A percentile compares a stretch with the other conserved stretches of the same genome.
phyloP scores from a whole-genome alignment of 2,113 vertebrate species.

The Bungarus multicinctus region DNA sequence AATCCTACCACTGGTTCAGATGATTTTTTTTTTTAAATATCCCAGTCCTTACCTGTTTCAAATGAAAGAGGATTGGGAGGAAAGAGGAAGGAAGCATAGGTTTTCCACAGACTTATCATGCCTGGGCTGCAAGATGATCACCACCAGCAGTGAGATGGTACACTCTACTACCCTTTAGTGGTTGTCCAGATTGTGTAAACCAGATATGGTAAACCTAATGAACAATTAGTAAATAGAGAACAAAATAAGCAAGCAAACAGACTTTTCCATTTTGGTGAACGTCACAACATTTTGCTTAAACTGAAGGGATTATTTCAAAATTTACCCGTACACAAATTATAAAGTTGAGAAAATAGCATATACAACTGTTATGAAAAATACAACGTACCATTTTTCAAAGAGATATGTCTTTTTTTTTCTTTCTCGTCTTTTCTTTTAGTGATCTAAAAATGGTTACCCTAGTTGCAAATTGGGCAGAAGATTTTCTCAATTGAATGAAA shows the following conservation, averaged over 20 bases:
- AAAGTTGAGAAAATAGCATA: neutral
- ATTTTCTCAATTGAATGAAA: neutral
- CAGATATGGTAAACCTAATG: neutral
- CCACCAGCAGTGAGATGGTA: neutral
- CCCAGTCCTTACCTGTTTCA: neutral
- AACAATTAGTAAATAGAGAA: neutral
- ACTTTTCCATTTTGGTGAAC: neutral
- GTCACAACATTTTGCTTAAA: neutral
- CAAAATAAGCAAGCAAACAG: neutral
- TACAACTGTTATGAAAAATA: neutral
- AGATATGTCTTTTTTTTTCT: too few relatives aligned
- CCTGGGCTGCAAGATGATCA: neutral
- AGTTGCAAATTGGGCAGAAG: neutral
- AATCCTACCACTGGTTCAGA: too few relatives aligned
- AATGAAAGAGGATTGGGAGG: neutral
- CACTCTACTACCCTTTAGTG: neutral
- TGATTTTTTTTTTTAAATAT: neutral
- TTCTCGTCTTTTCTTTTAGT: neutral
- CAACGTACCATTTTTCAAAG: neutral
- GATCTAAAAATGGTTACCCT: neutral
- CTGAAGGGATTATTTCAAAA: neutral
- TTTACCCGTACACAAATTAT: neutral
- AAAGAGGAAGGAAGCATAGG: neutral
- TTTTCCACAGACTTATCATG: neutral
- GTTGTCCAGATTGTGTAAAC: neutral